Base-by-base conservation (phyloP, 35 echinoderm and acorn worm genomes). In the Apostichopus californicus region DNA sequence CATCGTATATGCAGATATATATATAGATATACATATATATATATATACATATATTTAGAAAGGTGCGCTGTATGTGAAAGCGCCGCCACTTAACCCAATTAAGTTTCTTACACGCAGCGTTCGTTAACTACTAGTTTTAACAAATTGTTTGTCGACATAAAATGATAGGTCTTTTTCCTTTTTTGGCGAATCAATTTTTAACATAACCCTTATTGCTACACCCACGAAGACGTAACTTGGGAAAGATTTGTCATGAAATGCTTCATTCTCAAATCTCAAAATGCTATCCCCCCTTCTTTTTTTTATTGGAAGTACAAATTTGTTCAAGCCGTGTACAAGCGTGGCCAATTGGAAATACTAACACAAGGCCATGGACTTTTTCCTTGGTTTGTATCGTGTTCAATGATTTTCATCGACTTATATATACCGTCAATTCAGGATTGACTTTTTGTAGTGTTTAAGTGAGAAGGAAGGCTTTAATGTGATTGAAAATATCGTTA, bases 31-130 rank as follows among this genome's bases (percentile, higher is more conserved):
- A 46, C 15, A 24, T 0, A 11, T 54, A 54, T 54, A 34, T 13
- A 54, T 12, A 80, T 22, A 28, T 54, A 24, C 22, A 24, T 80
- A 28, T 80, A 80, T 80, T 15, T 80, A 80, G 1, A 80, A 15
- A 56, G 11, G 79, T 56, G 79, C 26, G 79, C 77, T 57, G 80
- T n/a, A 24, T 82, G 80, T 46, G 63, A 85, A 52, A 58, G 81
- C 57, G 18, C 86, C 61, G 60, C 52, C 86, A 89, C 86, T 89
- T 71, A 89, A 89, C 86, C 86, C 86, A 89, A 89, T 89, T 89
- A 72, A 13, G 86, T 12, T 34, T 15, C 63, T 89, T 17, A 21
- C 86, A 73, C 21, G 22, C 86, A 73, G 57, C 57, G 25, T 89
- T 20, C 86, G 21, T 89, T 89, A 89, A 68, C 86, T 28, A 89